phyloP scores from a whole-genome alignment of 1,140 invertebrate genomes.

The Goniozus legneri region DNA sequence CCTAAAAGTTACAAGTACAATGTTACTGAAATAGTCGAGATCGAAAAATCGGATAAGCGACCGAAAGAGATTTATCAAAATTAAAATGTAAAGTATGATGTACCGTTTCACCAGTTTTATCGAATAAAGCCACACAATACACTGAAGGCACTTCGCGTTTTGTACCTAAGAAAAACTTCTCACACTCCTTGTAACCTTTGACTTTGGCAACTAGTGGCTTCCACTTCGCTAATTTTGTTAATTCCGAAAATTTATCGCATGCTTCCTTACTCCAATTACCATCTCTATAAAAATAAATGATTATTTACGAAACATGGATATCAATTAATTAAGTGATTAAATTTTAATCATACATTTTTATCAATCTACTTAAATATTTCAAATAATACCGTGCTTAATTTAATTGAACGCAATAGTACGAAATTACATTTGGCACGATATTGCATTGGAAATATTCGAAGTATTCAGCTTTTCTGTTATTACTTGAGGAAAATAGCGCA shows the following conservation, averaged over 20 bases:
- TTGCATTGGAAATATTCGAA: too few species aligned
- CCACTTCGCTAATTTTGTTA: slow-evolving; percentile 64
- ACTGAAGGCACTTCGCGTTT: slow-evolving; percentile 29
- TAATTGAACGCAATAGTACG: too few species aligned
- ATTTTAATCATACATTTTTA: too few species aligned
- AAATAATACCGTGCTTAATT: too few species aligned
- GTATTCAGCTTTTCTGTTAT: too few species aligned
- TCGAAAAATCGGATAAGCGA: slow-evolving; percentile 3
- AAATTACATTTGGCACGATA: too few species aligned
- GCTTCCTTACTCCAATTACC: slow-evolving; percentile 63
- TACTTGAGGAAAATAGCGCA: too few species aligned
- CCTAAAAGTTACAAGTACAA: slow-evolving; percentile 17
- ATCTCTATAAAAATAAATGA: slow-evolving; percentile 30
- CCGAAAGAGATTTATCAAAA: not conserved
- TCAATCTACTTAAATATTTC: too few species aligned
- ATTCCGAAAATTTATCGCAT: slow-evolving; percentile 67
- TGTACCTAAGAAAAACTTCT: slow-evolving; percentile 7
- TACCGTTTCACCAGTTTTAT: slow-evolving; percentile 27
- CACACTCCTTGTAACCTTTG: slow-evolving; percentile 62
- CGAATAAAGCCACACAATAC: slow-evolving; percentile 32
- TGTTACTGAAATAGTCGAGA: slow-evolving; percentile 1
- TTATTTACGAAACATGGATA: too few species aligned
- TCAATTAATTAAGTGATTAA: too few species aligned
- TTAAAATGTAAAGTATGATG: slow-evolving; percentile 2
- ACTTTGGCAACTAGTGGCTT: slow-evolving; percentile 66